phyloP scores from a whole-genome alignment of 2,113 vertebrate species.

The Amphilophus citrinellus region DNA sequence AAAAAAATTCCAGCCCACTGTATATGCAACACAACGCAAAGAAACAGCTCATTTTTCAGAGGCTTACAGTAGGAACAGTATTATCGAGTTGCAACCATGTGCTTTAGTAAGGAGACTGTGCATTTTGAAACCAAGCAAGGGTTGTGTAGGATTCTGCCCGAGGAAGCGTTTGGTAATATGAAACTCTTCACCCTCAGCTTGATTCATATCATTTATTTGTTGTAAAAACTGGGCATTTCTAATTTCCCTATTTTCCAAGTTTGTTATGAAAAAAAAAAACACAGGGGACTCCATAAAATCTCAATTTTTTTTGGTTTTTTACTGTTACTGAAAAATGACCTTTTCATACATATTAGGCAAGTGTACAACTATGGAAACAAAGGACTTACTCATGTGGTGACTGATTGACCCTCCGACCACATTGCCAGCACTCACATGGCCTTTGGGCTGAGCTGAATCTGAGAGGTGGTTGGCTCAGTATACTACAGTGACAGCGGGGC shows the following conservation, averaged over 20 bases:
- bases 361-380: slow-evolving; percentile 15
- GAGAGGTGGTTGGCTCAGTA: slow-evolving; percentile 42
- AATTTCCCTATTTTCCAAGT: not conserved
- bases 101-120: slow-evolving; percentile 40
- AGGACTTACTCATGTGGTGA: slow-evolving; percentile 21
- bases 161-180: slow-evolving; percentile 37
- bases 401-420: slow-evolving; percentile 36
- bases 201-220: slow-evolving; percentile 19
- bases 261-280: not conserved
- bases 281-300: not conserved
- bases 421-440: slow-evolving; percentile 16
- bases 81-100: slow-evolving; percentile 29
- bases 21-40: slow-evolving; percentile 17
- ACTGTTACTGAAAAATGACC: slow-evolving; percentile 27
- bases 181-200: slow-evolving; percentile 43
- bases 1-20: slow-evolving; percentile 21
- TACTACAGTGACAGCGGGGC: slow-evolving; percentile 33
- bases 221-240: slow-evolving; percentile 23
- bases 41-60: slow-evolving; percentile 21
- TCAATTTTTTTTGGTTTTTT: not conserved
- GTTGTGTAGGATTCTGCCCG: slow-evolving; percentile 41
- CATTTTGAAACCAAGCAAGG: slow-evolving; percentile 35
- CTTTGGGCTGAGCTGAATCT: slow-evolving; percentile 39
- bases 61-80: slow-evolving; percentile 16
- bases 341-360: slow-evolving; percentile 41